Evolutionary conservation across 2,888 invertebrate genomes (phyloP), one percentile per base, ranked within the genome.

Genomic region (Taenaris catops): DNA sequence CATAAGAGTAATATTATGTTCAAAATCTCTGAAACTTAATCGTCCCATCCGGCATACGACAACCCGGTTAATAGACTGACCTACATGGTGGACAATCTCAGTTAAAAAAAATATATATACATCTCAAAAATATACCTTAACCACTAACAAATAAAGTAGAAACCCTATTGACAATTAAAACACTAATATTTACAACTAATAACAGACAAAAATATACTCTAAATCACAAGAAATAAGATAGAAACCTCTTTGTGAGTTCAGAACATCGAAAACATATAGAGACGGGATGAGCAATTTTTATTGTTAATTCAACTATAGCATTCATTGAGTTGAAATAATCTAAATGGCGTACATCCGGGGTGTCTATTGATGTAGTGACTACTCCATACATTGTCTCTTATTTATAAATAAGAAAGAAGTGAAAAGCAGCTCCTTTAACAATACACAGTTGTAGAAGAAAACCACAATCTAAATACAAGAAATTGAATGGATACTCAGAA

Each of bases 341-440:
- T 53, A 80, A 80, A 84, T 84, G 79, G 84, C 75, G 73, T 58
- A 81, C 84, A 81, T 84, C 84, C 86, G 84, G 84, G 78, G 81
- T 78, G 61, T 61, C 75, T 76, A 79, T 83, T 74, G 56, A 67
- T 49, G 61, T 56, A 40, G 63, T 59, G 66, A 60, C 63, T 51
- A 69, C 63, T 68, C 55, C 57, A 63, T 17, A 58, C 52, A 38
- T 47, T 47, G 43, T 58, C 67, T 63, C 63, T 55, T 57, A 64
- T 69, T 65, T 59, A 60, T 58, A 59, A 25, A 14, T 52, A 53
- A 53, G 48, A 53, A 46, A 55, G 67, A 72, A 76, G 62, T 67
- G 58, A 72, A 67, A 75, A 53, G 53, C 48, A 55, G 46, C 39
- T 53, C 48, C n/a, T n/a, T n/a, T n/a, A n/a, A n/a, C n/a, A n/a